A percentile compares a stretch with the other conserved stretches of the same genome.
Conservation (phyloP, 2,113 vertebrate species). For the Polypterus bichir region DNA sequence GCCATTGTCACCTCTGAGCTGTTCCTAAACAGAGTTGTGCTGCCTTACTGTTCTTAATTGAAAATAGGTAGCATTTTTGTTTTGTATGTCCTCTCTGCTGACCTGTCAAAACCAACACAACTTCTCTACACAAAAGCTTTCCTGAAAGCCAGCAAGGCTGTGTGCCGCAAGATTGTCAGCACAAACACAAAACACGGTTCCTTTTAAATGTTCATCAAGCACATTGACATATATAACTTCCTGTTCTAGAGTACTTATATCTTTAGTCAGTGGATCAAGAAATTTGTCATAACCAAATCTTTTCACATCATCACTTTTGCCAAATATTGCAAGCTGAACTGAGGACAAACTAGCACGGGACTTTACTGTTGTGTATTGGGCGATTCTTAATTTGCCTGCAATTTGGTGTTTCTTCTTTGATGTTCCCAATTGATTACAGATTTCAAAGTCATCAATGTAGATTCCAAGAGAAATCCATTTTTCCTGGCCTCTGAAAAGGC, state of each 20-base stretch:
- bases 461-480: slow-evolving; percentile 18
- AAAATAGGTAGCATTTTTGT: too few relatives aligned
- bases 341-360: slow-evolving; percentile 13
- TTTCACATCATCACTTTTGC: slow-evolving; percentile 22
- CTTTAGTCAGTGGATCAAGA: slow-evolving; percentile 16
- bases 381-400: slow-evolving; percentile 16
- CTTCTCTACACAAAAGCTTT: too few relatives aligned
- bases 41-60: too few relatives aligned
- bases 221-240: slow-evolving; percentile 13
- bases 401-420: slow-evolving; percentile 18
- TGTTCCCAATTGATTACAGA: slow-evolving; percentile 20
- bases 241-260: slow-evolving; percentile 19
- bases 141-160: slow-evolving; percentile 11
- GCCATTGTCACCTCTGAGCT: too few relatives aligned
- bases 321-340: slow-evolving; percentile 19
- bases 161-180: slow-evolving; percentile 21
- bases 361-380: slow-evolving; percentile 11
- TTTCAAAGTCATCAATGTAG: slow-evolving; percentile 22
- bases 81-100: too few relatives aligned
- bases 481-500: slow-evolving; percentile 15
- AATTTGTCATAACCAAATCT: slow-evolving; percentile 17
- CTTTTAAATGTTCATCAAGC: slow-evolving; percentile 17
- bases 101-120: too few relatives aligned
- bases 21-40: too few relatives aligned
- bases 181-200: slow-evolving; percentile 14